Evolutionary conservation across 2,113 vertebrate genomes (phyloP).

Genomic region (Uria lomvia): DNA sequence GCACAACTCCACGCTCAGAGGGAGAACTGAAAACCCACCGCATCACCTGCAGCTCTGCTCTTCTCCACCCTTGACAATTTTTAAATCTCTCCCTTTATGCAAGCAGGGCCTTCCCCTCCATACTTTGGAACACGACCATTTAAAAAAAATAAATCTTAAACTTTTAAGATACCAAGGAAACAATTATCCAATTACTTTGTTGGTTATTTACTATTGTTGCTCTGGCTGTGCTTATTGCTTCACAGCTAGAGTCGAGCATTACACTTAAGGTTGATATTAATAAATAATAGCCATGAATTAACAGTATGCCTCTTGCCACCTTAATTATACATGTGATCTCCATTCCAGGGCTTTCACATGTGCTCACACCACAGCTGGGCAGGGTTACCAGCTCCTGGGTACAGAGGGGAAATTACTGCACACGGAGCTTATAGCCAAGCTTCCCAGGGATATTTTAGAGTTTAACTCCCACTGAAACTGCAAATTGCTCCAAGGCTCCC

Average conservation of each 20-base stretch:
- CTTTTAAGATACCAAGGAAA: not conserved
- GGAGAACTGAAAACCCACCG: not conserved
- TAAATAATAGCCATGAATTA: not conserved
- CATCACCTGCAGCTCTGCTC: not conserved
- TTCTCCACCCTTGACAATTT: not conserved
- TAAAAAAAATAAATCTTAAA: not conserved
- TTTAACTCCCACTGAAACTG: not conserved
- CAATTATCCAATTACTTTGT: not conserved
- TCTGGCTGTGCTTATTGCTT: not conserved
- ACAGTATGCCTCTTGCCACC: not conserved
- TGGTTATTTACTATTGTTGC: not conserved
- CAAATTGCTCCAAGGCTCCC: not conserved
- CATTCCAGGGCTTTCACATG: not conserved
- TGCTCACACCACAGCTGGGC: not conserved
- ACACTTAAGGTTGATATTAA: not conserved
- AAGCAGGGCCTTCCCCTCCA: not conserved
- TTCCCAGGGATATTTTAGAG: not conserved
- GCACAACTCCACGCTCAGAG: not conserved
- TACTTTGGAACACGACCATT: not conserved
- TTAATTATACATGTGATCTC: not conserved
- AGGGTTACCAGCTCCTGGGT: not conserved
- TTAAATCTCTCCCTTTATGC: not conserved
- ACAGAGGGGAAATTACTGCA: not conserved
- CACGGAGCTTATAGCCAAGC: not conserved
- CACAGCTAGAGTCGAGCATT: not conserved